Evolutionary conservation across 2,888 invertebrate genomes (phyloP).

Genomic region (Phytoseiulus persimilis): DNA sequence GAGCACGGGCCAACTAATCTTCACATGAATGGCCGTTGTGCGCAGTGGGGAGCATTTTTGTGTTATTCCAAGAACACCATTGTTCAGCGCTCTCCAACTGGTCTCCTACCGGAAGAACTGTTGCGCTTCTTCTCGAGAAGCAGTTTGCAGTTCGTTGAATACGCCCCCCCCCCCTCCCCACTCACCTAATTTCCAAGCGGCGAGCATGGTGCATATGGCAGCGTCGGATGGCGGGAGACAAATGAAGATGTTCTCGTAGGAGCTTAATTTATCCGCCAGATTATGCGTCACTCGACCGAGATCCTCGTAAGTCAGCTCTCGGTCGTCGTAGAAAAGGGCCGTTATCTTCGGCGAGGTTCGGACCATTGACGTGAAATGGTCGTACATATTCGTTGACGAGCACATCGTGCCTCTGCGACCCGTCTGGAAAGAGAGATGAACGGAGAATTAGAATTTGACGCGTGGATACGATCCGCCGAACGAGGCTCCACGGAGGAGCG

Average conservation of each 20-base stretch:
- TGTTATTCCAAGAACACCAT: neutral
- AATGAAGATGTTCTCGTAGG: conserved; percentile 8
- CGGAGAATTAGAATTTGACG: neutral
- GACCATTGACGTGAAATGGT: conserved; percentile 34
- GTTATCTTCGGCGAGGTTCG: conserved; percentile 27
- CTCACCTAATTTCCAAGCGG: conserved; percentile 32
- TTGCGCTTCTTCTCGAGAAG: neutral
- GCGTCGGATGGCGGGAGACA: conserved; percentile 33
- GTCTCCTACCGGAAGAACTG: neutral
- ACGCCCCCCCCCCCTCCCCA: too few relatives aligned
- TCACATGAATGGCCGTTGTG: neutral
- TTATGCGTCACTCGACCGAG: conserved; percentile 33
- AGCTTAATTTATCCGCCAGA: conserved; percentile 32
- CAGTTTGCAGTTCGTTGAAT: too few relatives aligned
- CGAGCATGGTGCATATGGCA: conserved; percentile 33
- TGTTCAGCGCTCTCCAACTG: neutral
- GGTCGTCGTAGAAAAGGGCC: conserved; percentile 9
- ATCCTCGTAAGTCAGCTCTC: conserved; percentile 24
- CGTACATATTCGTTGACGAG: conserved; percentile 38
- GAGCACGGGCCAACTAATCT: too few relatives aligned
- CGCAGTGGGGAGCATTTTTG: neutral
- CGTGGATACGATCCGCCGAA: too few relatives aligned
- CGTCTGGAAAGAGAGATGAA: neutral
- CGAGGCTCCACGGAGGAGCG: too few relatives aligned
- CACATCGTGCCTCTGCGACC: conserved; percentile 30